These are phyloP conservation scores for Montifringilla adamsi DNA, from an alignment of 2,113 vertebrate genomes.

Conservation along the genomic window DNA sequence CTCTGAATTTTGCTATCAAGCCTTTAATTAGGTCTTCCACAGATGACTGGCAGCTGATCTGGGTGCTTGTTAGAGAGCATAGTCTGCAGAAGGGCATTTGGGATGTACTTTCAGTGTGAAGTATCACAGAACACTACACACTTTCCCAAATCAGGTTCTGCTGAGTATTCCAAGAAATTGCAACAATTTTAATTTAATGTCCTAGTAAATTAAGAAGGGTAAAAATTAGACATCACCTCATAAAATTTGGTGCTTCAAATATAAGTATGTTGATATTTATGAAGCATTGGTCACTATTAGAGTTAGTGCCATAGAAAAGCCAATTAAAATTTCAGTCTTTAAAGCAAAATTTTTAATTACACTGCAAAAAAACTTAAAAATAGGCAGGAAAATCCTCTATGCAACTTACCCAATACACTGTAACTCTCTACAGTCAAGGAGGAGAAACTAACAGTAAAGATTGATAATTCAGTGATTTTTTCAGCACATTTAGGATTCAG, in stretches of 20 bases:
- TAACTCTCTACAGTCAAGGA: neutral
- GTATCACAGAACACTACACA: neutral
- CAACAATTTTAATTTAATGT: neutral
- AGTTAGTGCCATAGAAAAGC: neutral
- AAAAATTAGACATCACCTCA: neutral
- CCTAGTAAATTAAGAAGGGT: neutral
- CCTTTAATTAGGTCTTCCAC: neutral
- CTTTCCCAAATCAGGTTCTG: neutral
- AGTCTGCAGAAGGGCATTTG: neutral
- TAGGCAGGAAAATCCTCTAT: neutral
- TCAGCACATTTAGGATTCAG: neutral
- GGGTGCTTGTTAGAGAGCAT: neutral
- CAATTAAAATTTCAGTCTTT: neutral
- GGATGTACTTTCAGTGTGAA: neutral
- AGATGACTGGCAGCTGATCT: neutral
- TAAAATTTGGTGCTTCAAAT: neutral
- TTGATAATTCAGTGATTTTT: neutral
- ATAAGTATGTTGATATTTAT: neutral
- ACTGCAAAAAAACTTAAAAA: neutral
- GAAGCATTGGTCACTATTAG: neutral
- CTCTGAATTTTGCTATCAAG: neutral
- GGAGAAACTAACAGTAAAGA: neutral
- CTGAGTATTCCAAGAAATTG: neutral
- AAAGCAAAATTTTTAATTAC: neutral
- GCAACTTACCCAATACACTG: neutral